Evolutionary conservation across 2,888 invertebrate species (phyloP), one percentile per base, ranked within the genome.

Genomic region (Tyria jacobaeae): DNA sequence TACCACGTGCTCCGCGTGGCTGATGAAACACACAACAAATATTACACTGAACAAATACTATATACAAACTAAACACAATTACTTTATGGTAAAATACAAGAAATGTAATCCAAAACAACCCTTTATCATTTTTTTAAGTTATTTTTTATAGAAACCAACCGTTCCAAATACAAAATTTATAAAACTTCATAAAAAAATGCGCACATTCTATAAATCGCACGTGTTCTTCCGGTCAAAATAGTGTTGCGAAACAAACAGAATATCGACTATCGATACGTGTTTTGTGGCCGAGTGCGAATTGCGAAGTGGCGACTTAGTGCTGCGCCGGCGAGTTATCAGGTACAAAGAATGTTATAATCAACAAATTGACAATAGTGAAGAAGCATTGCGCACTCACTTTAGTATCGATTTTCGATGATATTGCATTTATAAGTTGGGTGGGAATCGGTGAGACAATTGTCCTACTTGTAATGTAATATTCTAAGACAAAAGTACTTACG

Each of bases 1-100:
- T 27, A 76, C 76, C 72, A 58, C 17, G 34, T 21, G 12, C 39
- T 35, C 57, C 63, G 66, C 56, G 67, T 61, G 65, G 65, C 63
- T 74, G 74, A 66, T 51, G 60, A 61, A 71, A 67, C 31, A 71
- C 56, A 35, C 34, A 57, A 35, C 31, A 56, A 59, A 49, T n/a
- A 51, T 64, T 61, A 50, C 64, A 72, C 74, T 66, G 59, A 50
- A 62, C 55, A 27, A 59, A 49, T 21, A 51, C 25, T 50, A 57
- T 47, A 59, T 27, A 70, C 15, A 41, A 39, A 5, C 35, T 31
- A 3, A 14, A 17, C 24, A 58, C 39, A 14, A 56, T 83, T 89
- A 89, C 79, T 89, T 89, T 80, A 89, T 89, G 60, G 89, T 73
- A 52, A 89, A 89, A 81, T 89, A 86, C 79, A 87, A 68, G 69